Evolutionary conservation across 2,888 invertebrate species (phyloP).

Genomic region (Flexamia atlantica): DNA sequence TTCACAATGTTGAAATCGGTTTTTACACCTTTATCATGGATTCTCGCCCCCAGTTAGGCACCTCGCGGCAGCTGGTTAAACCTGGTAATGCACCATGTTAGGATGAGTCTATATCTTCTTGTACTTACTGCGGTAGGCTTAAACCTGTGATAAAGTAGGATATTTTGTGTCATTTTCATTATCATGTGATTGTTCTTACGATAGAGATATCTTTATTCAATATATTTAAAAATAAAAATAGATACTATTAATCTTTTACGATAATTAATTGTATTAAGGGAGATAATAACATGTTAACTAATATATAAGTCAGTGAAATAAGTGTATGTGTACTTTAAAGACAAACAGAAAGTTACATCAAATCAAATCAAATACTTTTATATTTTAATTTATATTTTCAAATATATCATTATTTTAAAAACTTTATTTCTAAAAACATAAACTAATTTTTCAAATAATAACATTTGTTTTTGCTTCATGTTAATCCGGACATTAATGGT

Average conservation of each 20-base stretch:
- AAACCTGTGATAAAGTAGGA: conserved; percentile 48
- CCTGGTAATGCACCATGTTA: not conserved
- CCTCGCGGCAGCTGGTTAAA: not conserved
- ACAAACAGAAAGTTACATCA: not conserved
- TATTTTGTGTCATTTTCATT: conserved; percentile 8
- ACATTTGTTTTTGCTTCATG: no score
- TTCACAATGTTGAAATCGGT: not conserved
- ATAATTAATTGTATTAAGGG: not conserved
- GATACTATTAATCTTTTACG: not conserved
- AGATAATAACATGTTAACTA: no score
- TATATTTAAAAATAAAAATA: not conserved
- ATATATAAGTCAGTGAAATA: no score
- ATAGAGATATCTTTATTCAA: not conserved
- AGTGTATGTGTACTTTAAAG: not conserved
- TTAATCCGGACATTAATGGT: no score
- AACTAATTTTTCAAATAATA: no score
- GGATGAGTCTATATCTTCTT: not conserved
- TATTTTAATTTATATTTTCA: no score
- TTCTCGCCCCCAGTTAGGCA: not conserved
- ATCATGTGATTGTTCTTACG: not conserved
- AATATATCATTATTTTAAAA: no score
- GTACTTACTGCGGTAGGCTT: conserved; percentile 16
- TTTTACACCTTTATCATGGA: not conserved
- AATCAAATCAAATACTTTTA: no score
- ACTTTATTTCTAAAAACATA: no score